Conservation (phyloP, 2,888 invertebrate species). For the Pollenia labialis region DNA sequence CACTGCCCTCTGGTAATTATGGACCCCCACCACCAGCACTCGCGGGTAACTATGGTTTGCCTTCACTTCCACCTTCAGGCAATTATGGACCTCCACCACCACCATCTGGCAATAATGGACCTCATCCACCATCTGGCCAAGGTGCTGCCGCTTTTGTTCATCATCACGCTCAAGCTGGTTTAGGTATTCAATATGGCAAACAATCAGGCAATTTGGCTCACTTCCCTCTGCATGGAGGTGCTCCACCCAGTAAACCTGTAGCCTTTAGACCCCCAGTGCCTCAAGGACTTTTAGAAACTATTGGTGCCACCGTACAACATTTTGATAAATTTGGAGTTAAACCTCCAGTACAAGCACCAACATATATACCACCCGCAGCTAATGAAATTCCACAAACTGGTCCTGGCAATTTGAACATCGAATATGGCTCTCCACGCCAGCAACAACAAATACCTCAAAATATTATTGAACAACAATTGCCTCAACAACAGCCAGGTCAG, state of each 20-base stretch:
- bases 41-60: slow-evolving; percentile 63
- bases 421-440: slow-evolving; percentile 76
- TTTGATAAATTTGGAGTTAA: slow-evolving; percentile 87
- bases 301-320: slow-evolving; percentile 87
- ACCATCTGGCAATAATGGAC: slow-evolving; percentile 54
- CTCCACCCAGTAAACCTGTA: slow-evolving; percentile 86
- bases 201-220: slow-evolving; percentile 79
- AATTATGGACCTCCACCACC: slow-evolving; percentile 62
- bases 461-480: slow-evolving; percentile 80
- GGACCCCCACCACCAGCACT: slow-evolving; percentile 64
- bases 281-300: slow-evolving; percentile 88
- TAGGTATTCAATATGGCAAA: slow-evolving; percentile 80
- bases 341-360: slow-evolving; percentile 85
- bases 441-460: slow-evolving; percentile 71
- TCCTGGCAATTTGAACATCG: slow-evolving; percentile 73
- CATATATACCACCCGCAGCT: slow-evolving; percentile 88
- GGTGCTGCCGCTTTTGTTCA: slow-evolving; percentile 65
- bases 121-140: slow-evolving; percentile 84
- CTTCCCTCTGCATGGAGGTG: slow-evolving; percentile 78
- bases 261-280: slow-evolving; percentile 91
- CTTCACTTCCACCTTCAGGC: slow-evolving; percentile 23
- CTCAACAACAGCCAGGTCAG: slow-evolving; percentile 75
- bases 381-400: slow-evolving; percentile 83
- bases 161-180: slow-evolving; percentile 75
- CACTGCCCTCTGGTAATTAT: slow-evolving; percentile 29